Base-by-base conservation (phyloP, 2,888 invertebrate species). In the Drosophila prolongata region DNA sequence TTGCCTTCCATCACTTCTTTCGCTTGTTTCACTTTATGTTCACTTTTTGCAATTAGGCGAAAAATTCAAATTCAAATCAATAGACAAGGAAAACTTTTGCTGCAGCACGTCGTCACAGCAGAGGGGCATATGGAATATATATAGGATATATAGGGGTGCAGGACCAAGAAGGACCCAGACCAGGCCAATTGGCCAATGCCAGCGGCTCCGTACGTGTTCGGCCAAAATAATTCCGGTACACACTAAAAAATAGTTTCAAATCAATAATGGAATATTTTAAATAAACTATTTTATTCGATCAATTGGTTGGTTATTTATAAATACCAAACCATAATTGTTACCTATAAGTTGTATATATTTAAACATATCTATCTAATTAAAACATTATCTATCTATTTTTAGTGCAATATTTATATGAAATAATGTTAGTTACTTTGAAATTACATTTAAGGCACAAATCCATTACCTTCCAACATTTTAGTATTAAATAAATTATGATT, bases 151-250 rank as follows among this genome's bases (percentile, higher is more conserved):
- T 2, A 11, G 16, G 27, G 35, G 10, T 37, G 64, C 47, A 43
- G 38, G 54, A 50, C 70, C 46, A 43, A 46, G 40, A 40, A 34
- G 61, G 62, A 47, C 27, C 24, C 44, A 27, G 58, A 65, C 37
- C 35, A 50, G 49, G 80, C 87, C 84, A 81, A 81, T 82, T 87
- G 87, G 79, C 87, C 85, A 82, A 84, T 87, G 81, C 87, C 81
- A 87, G 75, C 59, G 79, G 76, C 79, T 64, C 42, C 70, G 87
- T 84, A 81, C 80, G 80, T 80, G 86, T 82, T 80, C 52, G 75
- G 68, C 70, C 80, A 80, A 80, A 66, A 55, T 67, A 66, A 34
- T 47, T 16, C 55, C 46, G 68, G 38, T 67, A 47, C 57, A 59
- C 57, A 3, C 10, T 0, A 30, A 40, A n/a, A 40, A 52, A 30